Evolutionary conservation across 2,888 invertebrate genomes (phyloP), one percentile per base, ranked within the genome.

Genomic region (Deilephila porcellus): DNA sequence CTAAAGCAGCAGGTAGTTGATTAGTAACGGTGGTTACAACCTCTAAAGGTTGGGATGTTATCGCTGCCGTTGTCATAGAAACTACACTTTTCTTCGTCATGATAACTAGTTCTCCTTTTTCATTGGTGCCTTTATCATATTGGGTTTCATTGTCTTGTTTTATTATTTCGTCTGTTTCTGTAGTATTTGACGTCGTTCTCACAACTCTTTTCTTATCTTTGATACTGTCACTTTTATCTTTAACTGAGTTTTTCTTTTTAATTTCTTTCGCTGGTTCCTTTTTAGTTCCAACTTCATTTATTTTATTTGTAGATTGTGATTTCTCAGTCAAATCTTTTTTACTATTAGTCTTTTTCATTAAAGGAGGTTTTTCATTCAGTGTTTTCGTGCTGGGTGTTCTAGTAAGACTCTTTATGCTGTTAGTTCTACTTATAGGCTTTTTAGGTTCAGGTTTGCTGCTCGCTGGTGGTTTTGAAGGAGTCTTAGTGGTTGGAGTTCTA

Each of bases 61-160:
- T 95, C 7, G 95, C 95, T 29, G 95, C 95, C 6, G 95, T 95
- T 19, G 95, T 95, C 95, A 95, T 95, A 25, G 95, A 95, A 62
- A 95, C 91, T 32, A 95, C 90, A 77, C 88, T 95, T 81, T 93
- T 93, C 82, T 95, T 95, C 0, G 95, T 95, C 72, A 95, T 80
- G 72, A 94, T 91, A 8, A 95, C 91, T 20, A 95, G 82, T 74
- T 93, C 93, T 32, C 91, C 91, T 79, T 90, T 91, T 25, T 91
- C 91, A 77, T 90, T 90, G n/a, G 88, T 88, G 19, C 86, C 81
- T 83, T 93, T 94, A 75, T 95, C 95, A 77, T 92, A 94, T 80
- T 95, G 95, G 0, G 95, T 95, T 81, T 93, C 92, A 76, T 88
- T 94, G 75, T 95, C 95, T 81, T 94, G 93, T 77, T 83, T 94